Conservation (phyloP, 2,888 invertebrate genomes). For the Caenorhabditis sp. region DNA sequence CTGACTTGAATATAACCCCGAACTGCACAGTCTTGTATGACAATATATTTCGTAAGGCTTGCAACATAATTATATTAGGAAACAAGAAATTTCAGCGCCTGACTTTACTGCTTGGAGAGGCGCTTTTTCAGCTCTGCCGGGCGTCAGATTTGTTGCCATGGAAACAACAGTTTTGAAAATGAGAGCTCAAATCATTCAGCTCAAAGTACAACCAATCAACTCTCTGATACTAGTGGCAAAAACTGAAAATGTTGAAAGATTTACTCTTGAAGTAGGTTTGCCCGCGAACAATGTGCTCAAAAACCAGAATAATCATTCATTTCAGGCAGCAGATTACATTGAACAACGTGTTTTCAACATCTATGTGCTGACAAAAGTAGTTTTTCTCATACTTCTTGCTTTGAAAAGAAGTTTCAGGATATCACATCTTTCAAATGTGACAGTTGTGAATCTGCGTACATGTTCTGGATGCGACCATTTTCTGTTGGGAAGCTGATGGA, state of each 20-base stretch:
- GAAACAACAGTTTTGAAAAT: slow-evolving; percentile 59
- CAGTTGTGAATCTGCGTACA: slow-evolving; percentile 67
- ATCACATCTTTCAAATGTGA: slow-evolving; percentile 76
- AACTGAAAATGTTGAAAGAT: slow-evolving; percentile 72
- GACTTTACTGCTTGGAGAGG: slow-evolving; percentile 65
- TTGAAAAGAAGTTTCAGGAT: slow-evolving; percentile 61
- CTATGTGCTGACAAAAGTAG: slow-evolving; percentile 57
- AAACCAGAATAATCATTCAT: not conserved
- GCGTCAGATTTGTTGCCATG: slow-evolving; percentile 61
- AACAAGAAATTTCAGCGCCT: slow-evolving; percentile 23
- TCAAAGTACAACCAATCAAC: slow-evolving; percentile 56
- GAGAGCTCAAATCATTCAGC: slow-evolving; percentile 58
- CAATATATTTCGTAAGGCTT: slow-evolving; percentile 86
- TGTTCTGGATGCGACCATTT: slow-evolving; percentile 73
- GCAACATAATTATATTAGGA: not conserved
- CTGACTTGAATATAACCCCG: slow-evolving; percentile 89
- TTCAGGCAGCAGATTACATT: slow-evolving; percentile 45
- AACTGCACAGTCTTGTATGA: slow-evolving; percentile 91
- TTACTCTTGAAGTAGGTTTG: slow-evolving; percentile 60
- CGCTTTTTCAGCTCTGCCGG: slow-evolving; percentile 60
- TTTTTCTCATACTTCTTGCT: not conserved
- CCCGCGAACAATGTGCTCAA: not conserved
- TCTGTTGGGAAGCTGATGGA: slow-evolving; percentile 59
- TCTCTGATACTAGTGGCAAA: slow-evolving; percentile 72
- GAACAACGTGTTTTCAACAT: slow-evolving; percentile 53